Evolutionary conservation across 53 echinoderm and acorn worm species (phyloP).

Genomic region (Patiria pectinifera): DNA sequence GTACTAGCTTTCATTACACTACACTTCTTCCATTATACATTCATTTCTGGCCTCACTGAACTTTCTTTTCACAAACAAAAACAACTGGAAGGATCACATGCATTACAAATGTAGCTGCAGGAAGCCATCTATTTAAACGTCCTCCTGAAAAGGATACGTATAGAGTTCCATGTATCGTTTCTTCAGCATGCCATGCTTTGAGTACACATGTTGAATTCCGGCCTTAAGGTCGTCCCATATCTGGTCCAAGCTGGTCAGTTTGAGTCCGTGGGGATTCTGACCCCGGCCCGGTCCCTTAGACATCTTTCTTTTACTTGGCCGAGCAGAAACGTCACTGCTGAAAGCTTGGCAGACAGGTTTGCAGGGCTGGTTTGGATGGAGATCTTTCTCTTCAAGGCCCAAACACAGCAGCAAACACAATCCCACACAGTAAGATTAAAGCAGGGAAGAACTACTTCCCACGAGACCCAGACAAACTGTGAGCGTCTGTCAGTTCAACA

Average conservation of each 20-base stretch:
- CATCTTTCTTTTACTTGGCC: constrained; percentile 42
- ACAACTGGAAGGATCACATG: not conserved
- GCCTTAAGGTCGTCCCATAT: constrained; percentile 96
- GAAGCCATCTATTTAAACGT: not conserved
- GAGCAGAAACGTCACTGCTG: not conserved
- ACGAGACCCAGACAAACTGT: not conserved
- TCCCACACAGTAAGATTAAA: not conserved
- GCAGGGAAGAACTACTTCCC: not conserved
- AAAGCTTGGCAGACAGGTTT: not conserved
- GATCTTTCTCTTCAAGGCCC: not conserved
- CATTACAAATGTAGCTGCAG: not conserved
- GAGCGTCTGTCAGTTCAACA: not conserved
- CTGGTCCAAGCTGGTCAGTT: constrained; percentile 94
- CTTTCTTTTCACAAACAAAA: not conserved
- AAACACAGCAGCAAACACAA: not conserved
- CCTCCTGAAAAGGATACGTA: constrained; percentile 90
- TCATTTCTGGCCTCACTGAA: not conserved
- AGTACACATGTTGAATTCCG: constrained; percentile 93
- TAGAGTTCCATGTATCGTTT: constrained; percentile 98
- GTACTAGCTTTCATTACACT: no score
- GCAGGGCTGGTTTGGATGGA: not conserved
- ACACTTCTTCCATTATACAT: no score
- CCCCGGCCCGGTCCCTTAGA: constrained; percentile 77
- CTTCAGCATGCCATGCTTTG: constrained; percentile 89
- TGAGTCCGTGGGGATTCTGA: constrained; percentile 96